phyloP scores from a whole-genome alignment of 2,797 vertebrate genomes.

The Microctenopoma stevenorrisi region DNA sequence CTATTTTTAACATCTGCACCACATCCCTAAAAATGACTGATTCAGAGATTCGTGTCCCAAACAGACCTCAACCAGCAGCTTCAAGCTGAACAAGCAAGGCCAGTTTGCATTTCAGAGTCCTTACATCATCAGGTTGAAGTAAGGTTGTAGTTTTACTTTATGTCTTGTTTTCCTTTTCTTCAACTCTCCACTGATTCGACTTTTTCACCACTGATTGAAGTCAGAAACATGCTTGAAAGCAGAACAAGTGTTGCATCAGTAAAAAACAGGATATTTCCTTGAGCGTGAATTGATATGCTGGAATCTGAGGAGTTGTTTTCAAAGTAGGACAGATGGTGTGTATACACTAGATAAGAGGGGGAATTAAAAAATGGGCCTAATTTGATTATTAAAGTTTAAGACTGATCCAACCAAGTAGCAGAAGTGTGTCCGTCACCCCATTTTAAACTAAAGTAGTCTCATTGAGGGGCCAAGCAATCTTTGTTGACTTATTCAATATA shows the following conservation, averaged over 20 bases:
- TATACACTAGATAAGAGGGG: conserved; percentile 8
- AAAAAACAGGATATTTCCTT: conserved; percentile 36
- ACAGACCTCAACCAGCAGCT: conserved; percentile 52
- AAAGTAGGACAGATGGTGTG: conserved; percentile 23
- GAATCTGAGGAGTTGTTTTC: conserved; percentile 26
- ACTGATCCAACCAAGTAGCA: neutral
- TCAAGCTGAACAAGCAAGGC: conserved; percentile 34
- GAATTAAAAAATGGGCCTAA: neutral
- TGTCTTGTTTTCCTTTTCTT: conserved; percentile 29
- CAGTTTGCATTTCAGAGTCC: conserved; percentile 42
- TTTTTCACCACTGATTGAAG: conserved; percentile 39
- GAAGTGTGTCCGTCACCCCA: neutral
- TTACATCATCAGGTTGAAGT: conserved; percentile 52
- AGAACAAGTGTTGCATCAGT: conserved; percentile 52
- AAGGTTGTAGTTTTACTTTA: conserved; percentile 14
- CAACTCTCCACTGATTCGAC: neutral
- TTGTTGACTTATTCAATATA: conserved; percentile 35
- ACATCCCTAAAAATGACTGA: conserved; percentile 68
- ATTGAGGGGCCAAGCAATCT: conserved; percentile 24
- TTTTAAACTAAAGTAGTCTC: conserved; percentile 30
- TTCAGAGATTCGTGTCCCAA: conserved; percentile 55
- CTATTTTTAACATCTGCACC: conserved; percentile 66
- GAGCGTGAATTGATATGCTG: conserved; percentile 31
- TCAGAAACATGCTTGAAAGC: conserved; percentile 25
- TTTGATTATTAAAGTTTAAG: conserved; percentile 15